Base-by-base conservation (phyloP, 2,888 invertebrate species). In the Zygogramma bicolorata region DNA sequence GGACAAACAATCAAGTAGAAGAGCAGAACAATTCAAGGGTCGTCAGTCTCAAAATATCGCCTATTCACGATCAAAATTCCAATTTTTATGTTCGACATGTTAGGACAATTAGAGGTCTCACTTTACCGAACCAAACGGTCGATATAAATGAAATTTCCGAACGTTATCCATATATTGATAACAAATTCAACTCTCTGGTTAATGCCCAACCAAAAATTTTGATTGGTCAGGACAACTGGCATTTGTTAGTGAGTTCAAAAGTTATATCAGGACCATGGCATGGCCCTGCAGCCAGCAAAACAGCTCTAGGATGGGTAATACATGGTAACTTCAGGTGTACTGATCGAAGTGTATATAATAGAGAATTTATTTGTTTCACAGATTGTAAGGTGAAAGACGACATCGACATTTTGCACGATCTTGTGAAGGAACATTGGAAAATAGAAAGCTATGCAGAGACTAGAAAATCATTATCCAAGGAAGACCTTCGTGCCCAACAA, bases 341-440 rank as follows among this genome's bases (percentile, higher is more conserved):
- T 38, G 13, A 6, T 38, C 8, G 13, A 38, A 38, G 10, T 38
- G 38, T 38, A 10, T 13, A 7, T 10, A 38, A n/a, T n/a, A n/a
- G 13, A 38, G 10, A 38, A 3, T 38, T 38, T 13, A 13, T 38
- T 38, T 38, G 38, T 38, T 38, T 10, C 13, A 38, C 38, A 10
- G 38, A 38, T 38, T 3, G 13, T 13, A 38, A 38, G 38, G 38
- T 38, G 13, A 60, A 60, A 25, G 63, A 63, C n/a, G 63, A 42
- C 13, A 27, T 42, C 2, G 63, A 63, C 42, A 3, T 40, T 63
- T 15, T 63, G 6, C 10, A 63, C 27, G 46, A 25, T 15, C 2
- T 62, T n/a, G 62, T 62, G 6, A 62, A 40, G n/a, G 62, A 42
- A 27, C 20, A 15, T 7, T 62, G 62, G 62, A 42, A 25, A 25